phyloP scores from a whole-genome alignment of 2,113 vertebrate species.

The Thinocorus orbignyianus region DNA sequence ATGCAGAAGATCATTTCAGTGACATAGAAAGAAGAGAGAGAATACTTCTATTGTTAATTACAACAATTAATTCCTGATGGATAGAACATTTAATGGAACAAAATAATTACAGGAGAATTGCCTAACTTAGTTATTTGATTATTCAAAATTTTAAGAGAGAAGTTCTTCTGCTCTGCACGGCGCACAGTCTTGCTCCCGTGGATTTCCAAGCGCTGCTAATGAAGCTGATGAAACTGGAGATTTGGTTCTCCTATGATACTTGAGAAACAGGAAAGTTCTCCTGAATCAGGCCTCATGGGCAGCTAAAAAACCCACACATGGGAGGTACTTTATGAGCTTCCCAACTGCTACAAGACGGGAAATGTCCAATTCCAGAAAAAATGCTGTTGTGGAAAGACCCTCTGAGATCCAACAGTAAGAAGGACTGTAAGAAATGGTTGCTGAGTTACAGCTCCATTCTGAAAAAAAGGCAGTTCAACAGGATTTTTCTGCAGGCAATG shows the following conservation, averaged over 20 bases:
- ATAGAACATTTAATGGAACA: conserved; percentile 47
- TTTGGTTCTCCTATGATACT: background rate
- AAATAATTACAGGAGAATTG: conserved; percentile 41
- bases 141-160: background rate
- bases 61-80: conserved; percentile 61
- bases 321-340: background rate
- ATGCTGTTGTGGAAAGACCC: accelerated
- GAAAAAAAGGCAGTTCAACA: background rate
- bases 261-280: background rate
- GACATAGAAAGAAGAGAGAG: background rate
- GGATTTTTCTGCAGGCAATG: background rate
- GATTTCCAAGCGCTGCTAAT: background rate
- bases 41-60: conserved; percentile 53
- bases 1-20: conserved; percentile 37
- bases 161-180: background rate
- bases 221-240: background rate
- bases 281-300: background rate
- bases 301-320: background rate
- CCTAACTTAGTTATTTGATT: conserved; percentile 22
- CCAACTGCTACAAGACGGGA: background rate
- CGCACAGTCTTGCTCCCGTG: background rate
- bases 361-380: background rate
- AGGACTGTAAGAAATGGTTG: background rate
- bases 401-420: background rate
- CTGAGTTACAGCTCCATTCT: background rate